Evolutionary conservation across 2,888 invertebrate genomes (phyloP).

Genomic region (Mythimna albipuncta): DNA sequence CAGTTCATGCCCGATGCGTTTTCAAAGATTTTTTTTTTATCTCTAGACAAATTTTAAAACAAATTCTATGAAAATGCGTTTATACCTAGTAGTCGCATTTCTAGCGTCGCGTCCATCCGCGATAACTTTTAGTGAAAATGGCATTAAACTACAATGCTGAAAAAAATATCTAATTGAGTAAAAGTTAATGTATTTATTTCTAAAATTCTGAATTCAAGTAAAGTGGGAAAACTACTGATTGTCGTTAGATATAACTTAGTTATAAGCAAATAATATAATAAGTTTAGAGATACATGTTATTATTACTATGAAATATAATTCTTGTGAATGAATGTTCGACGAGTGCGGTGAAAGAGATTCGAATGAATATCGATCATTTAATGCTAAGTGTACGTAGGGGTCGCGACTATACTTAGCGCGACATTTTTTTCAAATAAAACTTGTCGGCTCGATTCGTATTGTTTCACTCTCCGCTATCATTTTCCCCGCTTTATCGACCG

Average conservation of each 20-base stretch:
- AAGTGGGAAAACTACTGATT: not conserved
- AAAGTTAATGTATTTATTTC: not conserved
- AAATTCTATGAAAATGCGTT: not conserved
- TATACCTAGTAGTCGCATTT: not conserved
- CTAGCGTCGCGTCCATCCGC: not conserved
- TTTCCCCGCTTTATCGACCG: constrained; percentile 55
- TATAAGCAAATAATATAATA: constrained; percentile 44
- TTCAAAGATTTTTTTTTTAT: not conserved
- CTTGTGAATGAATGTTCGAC: constrained; percentile 41
- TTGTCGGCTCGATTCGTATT: constrained; percentile 54
- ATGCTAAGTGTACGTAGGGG: constrained; percentile 51
- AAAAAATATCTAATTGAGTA: not conserved
- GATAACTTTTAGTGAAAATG: not conserved
- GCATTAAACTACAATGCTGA: not conserved
- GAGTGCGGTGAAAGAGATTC: constrained; percentile 46
- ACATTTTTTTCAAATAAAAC: constrained; percentile 73
- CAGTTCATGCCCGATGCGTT: not conserved
- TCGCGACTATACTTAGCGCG: constrained; percentile 54
- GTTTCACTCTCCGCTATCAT: constrained; percentile 61
- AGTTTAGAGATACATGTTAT: constrained; percentile 46
- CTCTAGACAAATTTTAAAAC: not conserved
- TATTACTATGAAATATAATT: constrained; percentile 35
- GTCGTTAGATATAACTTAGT: constrained; percentile 14
- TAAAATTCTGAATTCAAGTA: constrained; percentile 11
- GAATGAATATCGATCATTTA: constrained; percentile 53